A percentile compares a stretch with the other conserved stretches of the same genome.
These are phyloP conservation scores for Hirtodrosophila cameraria DNA, from an alignment of 2,888 invertebrate genomes.

Conservation along the genomic window DNA sequence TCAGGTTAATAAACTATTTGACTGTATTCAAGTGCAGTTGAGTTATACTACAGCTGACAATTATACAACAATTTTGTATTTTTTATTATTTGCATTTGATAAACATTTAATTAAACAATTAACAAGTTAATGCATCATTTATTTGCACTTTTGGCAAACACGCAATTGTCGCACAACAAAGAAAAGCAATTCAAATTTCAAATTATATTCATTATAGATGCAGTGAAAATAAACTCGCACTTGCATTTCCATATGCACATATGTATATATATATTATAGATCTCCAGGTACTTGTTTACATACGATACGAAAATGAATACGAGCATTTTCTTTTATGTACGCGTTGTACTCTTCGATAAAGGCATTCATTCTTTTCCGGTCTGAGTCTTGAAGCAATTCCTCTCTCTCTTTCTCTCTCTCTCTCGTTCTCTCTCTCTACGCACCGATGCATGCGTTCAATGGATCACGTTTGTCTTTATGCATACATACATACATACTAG, in stretches of 20 bases:
- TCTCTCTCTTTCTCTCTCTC: no score
- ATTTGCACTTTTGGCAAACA: slow-evolving; percentile 14
- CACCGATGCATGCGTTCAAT: slow-evolving; percentile 39
- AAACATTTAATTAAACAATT: slow-evolving; percentile 11
- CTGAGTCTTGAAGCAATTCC: slow-evolving; percentile 6
- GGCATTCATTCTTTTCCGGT: slow-evolving; percentile 22
- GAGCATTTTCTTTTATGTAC: slow-evolving; percentile 33
- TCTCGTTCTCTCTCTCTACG: slow-evolving; percentile 18
- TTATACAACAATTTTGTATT: slow-evolving; percentile 1
- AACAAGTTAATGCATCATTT: slow-evolving; percentile 11
- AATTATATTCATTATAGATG: not conserved
- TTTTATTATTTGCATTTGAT: not conserved
- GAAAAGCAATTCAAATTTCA: slow-evolving; percentile 16
- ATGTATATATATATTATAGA: no score
- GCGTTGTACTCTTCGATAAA: slow-evolving; percentile 28
- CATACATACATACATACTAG: no score
- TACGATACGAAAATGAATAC: slow-evolving; percentile 26
- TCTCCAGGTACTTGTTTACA: slow-evolving; percentile 29
- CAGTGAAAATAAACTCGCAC: slow-evolving; percentile 20
- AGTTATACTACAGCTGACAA: not conserved
- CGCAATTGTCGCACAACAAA: slow-evolving; percentile 7
- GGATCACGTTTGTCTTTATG: slow-evolving; percentile 49
- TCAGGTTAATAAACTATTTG: slow-evolving; percentile 19
- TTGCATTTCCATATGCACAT: slow-evolving; percentile 42
- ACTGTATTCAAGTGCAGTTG: not conserved